Evolutionary conservation across 2,888 invertebrate species (phyloP).

Genomic region (Drosophila anomelani): DNA sequence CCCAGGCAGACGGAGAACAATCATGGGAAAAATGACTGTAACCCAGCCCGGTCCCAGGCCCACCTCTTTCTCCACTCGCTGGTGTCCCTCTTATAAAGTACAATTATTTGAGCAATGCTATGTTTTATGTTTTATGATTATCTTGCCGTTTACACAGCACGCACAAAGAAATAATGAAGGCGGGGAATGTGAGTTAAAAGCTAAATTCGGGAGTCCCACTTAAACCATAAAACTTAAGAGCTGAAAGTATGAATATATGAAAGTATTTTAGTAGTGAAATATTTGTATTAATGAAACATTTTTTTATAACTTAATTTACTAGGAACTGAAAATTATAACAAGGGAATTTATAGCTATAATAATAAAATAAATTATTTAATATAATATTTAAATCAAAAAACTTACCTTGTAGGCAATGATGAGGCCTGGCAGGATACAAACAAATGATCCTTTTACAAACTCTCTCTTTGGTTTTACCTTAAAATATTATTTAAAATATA

Average conservation of each 20-base stretch:
- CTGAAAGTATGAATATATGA: neutral
- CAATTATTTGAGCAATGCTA: slow-evolving; percentile 76
- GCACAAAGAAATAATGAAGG: slow-evolving; percentile 45
- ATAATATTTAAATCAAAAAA: neutral
- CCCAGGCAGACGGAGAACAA: slow-evolving; percentile 71
- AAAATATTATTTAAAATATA: neutral
- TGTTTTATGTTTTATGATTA: slow-evolving; percentile 76
- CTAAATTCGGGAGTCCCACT: neutral
- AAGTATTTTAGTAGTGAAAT: neutral
- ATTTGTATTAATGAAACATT: neutral
- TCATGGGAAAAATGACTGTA: slow-evolving; percentile 73
- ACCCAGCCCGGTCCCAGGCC: slow-evolving; percentile 14
- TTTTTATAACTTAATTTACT: too few relatives aligned
- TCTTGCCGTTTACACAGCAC: slow-evolving; percentile 68
- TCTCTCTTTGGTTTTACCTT: neutral
- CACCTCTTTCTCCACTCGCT: slow-evolving; percentile 11
- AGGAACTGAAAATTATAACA: neutral
- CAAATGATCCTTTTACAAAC: too few relatives aligned
- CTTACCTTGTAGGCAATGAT: neutral
- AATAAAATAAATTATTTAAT: neutral
- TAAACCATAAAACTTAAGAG: slow-evolving; percentile 3
- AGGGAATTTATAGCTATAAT: neutral
- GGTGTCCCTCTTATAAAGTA: slow-evolving; percentile 57
- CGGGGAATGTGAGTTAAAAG: slow-evolving; percentile 2
- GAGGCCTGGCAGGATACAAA: neutral